These are phyloP conservation scores for Rhabditophanes sp. DNA, from an alignment of 2,888 invertebrate species.

Conservation along the genomic window DNA sequence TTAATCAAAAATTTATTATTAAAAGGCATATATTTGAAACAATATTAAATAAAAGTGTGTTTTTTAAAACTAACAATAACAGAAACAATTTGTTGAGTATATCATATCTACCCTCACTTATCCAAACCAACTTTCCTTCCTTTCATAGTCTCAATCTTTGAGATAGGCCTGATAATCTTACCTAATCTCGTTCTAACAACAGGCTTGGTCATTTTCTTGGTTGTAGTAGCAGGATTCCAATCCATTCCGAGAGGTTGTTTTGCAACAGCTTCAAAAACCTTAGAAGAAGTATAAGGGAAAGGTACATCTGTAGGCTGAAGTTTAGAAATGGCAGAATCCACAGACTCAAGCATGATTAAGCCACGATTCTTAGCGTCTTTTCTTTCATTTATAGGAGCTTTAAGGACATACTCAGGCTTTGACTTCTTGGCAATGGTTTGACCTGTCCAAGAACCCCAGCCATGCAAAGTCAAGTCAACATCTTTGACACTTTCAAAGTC, in stretches of 20 bases:
- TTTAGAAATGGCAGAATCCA: slow-evolving; percentile 51
- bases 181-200: no score
- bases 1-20: no score
- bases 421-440: slow-evolving; percentile 47
- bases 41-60: no score
- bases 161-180: no score
- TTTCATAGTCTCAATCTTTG: no score
- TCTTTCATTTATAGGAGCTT: slow-evolving; percentile 4
- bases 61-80: no score
- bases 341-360: slow-evolving; percentile 71
- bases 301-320: slow-evolving; percentile 63
- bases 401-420: slow-evolving; percentile 6
- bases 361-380: slow-evolving; percentile 65
- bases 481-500: slow-evolving; percentile 50
- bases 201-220: slow-evolving; percentile 62
- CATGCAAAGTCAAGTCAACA: slow-evolving; percentile 64
- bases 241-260: slow-evolving; percentile 73
- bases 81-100: no score
- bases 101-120: no score
- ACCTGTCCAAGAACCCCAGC: slow-evolving; percentile 92
- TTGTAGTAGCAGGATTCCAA: slow-evolving; percentile 66
- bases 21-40: no score
- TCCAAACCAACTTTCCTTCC: no score
- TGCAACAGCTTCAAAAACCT: slow-evolving; percentile 75
- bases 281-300: slow-evolving; percentile 71